Percentiles rank a stretch among this genome's conserved stretches.
phyloP scores from a whole-genome alignment of 2,113 vertebrate species.

The Thalassarche chlororhynchos region DNA sequence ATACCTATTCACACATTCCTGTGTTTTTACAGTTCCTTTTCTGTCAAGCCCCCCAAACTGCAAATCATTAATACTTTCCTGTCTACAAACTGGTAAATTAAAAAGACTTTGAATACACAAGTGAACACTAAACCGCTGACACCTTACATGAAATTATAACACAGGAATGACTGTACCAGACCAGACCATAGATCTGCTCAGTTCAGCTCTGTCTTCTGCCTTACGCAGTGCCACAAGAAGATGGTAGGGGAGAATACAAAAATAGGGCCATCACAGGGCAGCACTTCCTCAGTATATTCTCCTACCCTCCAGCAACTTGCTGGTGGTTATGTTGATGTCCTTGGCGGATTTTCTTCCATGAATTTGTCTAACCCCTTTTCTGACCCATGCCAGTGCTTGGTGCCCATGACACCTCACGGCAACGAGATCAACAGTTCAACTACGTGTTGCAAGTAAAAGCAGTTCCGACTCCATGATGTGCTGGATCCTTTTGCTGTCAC shows the following conservation, averaged over 20 bases:
- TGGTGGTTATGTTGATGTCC: not conserved
- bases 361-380: not conserved
- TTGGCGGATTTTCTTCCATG: not conserved
- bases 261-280: not conserved
- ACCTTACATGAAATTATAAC: not conserved
- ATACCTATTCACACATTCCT: not conserved
- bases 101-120: not conserved
- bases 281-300: not conserved
- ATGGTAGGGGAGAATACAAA: not conserved
- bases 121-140: not conserved
- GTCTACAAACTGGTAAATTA: not conserved
- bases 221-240: not conserved
- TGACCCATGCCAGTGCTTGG: not conserved
- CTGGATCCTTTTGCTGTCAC: not conserved
- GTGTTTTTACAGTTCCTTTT: not conserved
- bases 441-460: not conserved
- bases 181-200: not conserved
- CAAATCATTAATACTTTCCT: not conserved
- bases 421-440: not conserved
- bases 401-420: not conserved
- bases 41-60: not conserved
- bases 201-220: not conserved
- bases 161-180: not conserved
- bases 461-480: not conserved
- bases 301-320: not conserved